Conservation (phyloP, 2,113 vertebrate genomes). For the Sander lucioperca region DNA sequence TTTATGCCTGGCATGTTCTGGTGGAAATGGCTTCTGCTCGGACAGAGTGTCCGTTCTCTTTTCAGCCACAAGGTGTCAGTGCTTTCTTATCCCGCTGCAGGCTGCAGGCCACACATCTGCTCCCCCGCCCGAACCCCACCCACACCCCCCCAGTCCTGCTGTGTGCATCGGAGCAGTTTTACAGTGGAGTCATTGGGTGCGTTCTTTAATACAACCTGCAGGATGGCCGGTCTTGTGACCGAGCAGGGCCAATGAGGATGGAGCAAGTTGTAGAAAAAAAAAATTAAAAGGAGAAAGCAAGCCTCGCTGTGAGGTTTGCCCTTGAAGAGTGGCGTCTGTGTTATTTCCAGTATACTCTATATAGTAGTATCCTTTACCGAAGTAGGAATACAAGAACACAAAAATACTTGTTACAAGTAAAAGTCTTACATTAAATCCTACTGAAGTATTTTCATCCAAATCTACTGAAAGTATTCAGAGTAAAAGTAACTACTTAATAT, state of each 20-base stretch:
- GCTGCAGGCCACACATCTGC: constrained; percentile 3
- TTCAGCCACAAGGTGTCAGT: constrained; percentile 70
- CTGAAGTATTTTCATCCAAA: not conserved
- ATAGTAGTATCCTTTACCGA: not conserved
- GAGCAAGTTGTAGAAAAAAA: constrained; percentile 1
- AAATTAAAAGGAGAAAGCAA: not conserved
- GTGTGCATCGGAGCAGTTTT: constrained; percentile 3
- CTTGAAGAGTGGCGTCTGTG: not conserved
- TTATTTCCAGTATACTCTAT: not conserved
- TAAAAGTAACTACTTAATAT: not conserved
- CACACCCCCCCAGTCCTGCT: not conserved
- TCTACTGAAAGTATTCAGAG: not conserved
- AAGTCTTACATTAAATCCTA: not conserved
- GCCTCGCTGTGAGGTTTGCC: not conserved
- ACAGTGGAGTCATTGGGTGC: constrained; percentile 35
- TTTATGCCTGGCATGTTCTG: constrained; percentile 18
- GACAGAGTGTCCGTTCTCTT: constrained; percentile 41
- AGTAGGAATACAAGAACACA: not conserved
- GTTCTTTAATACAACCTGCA: constrained; percentile 40
- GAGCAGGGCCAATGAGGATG: constrained; percentile 5
- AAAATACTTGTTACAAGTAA: not conserved
- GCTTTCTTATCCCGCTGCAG: constrained; percentile 41
- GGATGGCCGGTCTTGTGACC: constrained; percentile 1
- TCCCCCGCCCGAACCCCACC: no score
- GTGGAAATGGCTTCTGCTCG: not conserved